These are phyloP conservation scores for Epinephelus fuscoguttatus DNA, from an alignment of 2,113 vertebrate genomes.

Conservation along the genomic window DNA sequence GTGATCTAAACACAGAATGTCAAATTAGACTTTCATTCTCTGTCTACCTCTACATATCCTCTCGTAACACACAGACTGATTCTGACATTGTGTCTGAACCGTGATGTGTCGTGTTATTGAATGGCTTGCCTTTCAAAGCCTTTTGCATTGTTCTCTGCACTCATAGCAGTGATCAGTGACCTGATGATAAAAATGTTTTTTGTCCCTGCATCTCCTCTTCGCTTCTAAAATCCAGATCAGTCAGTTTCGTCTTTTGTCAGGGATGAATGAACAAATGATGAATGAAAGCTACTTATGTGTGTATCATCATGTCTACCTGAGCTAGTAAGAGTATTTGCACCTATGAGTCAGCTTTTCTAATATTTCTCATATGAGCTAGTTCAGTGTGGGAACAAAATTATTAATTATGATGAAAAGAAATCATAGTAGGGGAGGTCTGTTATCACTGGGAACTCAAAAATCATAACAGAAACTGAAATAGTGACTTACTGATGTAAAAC, in stretches of 20 bases:
- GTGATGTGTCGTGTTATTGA: not conserved
- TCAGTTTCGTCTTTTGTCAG: not conserved
- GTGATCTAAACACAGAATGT: slow-evolving; percentile 43
- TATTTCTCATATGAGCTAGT: not conserved
- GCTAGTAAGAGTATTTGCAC: not conserved
- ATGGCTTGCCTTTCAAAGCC: slow-evolving; percentile 6
- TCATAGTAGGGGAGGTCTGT: not conserved
- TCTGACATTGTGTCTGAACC: slow-evolving; percentile 5
- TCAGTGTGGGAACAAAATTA: not conserved
- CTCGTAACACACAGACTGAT: not conserved
- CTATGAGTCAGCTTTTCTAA: not conserved
- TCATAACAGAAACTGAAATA: not conserved
- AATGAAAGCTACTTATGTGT: not conserved
- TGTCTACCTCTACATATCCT: slow-evolving; percentile 2
- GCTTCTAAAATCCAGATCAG: not conserved
- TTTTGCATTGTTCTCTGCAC: not conserved
- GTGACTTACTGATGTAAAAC: not conserved
- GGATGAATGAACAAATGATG: slow-evolving; percentile 6
- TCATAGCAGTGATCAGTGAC: not conserved
- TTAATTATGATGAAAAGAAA: slow-evolving; percentile 10
- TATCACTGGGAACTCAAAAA: not conserved
- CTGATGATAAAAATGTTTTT: not conserved
- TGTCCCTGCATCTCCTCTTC: not conserved
- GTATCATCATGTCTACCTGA: not conserved
- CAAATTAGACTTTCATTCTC: slow-evolving; percentile 39